phyloP scores from a whole-genome alignment of 92 coral and sea anemone genomes.

The Phymanthus crucifer region DNA sequence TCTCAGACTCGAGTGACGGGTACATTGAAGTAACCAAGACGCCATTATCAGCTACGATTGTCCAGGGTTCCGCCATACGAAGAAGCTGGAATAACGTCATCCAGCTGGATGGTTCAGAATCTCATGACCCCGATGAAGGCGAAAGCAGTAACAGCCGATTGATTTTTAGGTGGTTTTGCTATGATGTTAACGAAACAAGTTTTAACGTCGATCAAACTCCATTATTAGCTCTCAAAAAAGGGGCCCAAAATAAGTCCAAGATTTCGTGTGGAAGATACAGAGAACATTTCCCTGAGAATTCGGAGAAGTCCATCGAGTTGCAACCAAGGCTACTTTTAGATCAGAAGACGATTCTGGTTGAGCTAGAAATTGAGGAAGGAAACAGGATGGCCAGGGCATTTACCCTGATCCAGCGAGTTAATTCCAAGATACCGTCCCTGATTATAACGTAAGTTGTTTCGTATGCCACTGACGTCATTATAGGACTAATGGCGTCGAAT shows the following conservation, averaged over 20 bases:
- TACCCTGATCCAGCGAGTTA: slow-evolving; percentile 33
- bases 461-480: not conserved
- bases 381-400: slow-evolving; percentile 42
- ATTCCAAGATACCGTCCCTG: slow-evolving; percentile 34
- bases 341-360: slow-evolving; percentile 28
- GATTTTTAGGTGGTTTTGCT: slow-evolving; percentile 50
- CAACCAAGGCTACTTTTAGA: slow-evolving; percentile 2
- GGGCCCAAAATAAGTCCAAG: slow-evolving; percentile 4
- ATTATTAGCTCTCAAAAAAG: slow-evolving; percentile 9
- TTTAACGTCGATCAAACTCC: slow-evolving; percentile 17
- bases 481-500: not conserved
- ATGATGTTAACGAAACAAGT: slow-evolving; percentile 19
- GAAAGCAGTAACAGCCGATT: slow-evolving; percentile 16
- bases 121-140: slow-evolving; percentile 47
- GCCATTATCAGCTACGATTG: slow-evolving; percentile 35
- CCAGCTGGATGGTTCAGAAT: slow-evolving; percentile 54
- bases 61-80: slow-evolving; percentile 52
- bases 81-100: slow-evolving; percentile 28
- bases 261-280: slow-evolving; percentile 22
- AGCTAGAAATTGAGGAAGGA: slow-evolving; percentile 40
- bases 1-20: slow-evolving; percentile 36
- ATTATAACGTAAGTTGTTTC: slow-evolving; percentile 29
- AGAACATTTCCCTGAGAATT: not conserved
- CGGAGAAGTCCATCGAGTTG: not conserved
- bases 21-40: slow-evolving; percentile 44